phyloP scores from a whole-genome alignment of 1,140 invertebrate species.

The Camponotus vicinus region DNA sequence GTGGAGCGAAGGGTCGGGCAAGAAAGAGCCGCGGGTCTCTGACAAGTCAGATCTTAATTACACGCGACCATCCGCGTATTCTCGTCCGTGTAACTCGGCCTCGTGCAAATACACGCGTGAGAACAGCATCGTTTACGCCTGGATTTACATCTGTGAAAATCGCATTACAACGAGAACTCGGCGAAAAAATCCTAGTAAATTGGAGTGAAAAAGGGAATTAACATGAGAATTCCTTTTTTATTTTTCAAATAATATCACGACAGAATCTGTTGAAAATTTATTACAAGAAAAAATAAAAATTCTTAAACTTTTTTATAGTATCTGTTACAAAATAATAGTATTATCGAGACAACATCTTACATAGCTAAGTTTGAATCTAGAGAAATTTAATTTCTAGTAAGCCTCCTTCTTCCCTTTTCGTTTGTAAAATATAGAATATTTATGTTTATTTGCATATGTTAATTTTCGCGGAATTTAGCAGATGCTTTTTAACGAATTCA shows the following conservation, averaged over 20 bases:
- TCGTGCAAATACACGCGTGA: conserved; percentile 59
- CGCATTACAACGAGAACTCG: not conserved
- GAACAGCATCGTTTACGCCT: conserved; percentile 62
- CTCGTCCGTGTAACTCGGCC: conserved; percentile 58
- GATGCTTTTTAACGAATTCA: conserved; percentile 54
- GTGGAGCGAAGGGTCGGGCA: conserved; percentile 30
- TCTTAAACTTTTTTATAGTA: not conserved
- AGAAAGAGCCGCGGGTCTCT: conserved; percentile 61
- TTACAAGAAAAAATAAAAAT: not conserved
- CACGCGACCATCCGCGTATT: conserved; percentile 68
- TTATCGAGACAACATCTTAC: not conserved
- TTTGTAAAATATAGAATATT: conserved; percentile 16
- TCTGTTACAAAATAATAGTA: not conserved
- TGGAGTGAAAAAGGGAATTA: too few relatives aligned
- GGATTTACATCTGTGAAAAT: conserved; percentile 32
- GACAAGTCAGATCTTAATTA: conserved; percentile 76
- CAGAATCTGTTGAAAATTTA: not conserved
- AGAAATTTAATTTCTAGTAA: conserved; percentile 7
- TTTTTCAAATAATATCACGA: not conserved
- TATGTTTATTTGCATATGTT: conserved; percentile 58
- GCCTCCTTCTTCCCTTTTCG: too few relatives aligned
- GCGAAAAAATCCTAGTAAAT: not conserved
- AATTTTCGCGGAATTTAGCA: conserved; percentile 19
- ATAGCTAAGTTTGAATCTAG: too few relatives aligned
- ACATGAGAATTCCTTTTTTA: not conserved